Conservation (phyloP, 2,888 invertebrate genomes). For the Torymus texanus region DNA sequence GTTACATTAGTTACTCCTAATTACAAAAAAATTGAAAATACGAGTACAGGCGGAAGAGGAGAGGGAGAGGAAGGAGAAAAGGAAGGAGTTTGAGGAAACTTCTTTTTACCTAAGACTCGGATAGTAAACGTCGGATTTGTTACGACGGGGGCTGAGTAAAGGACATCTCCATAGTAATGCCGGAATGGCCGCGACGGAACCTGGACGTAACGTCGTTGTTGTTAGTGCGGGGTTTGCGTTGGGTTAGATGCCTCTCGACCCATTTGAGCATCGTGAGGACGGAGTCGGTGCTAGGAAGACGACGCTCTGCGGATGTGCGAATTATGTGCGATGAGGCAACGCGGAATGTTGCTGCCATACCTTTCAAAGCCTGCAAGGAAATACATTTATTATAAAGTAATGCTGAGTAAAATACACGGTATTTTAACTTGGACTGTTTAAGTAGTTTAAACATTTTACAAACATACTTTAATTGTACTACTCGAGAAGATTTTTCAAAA, state of each 20-base stretch:
- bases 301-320: constrained; percentile 90
- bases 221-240: constrained; percentile 81
- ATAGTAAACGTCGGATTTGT: constrained; percentile 16
- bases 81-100: neutral
- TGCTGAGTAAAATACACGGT: too few relatives aligned
- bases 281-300: constrained; percentile 91
- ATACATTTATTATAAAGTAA: constrained; percentile 32
- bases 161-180: constrained; percentile 87
- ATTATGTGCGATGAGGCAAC: constrained; percentile 90
- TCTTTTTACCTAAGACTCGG: constrained; percentile 16
- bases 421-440: too few relatives aligned
- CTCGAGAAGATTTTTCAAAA: neutral
- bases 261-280: constrained; percentile 92
- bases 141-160: constrained; percentile 69
- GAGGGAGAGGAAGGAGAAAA: neutral
- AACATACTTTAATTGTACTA: neutral
- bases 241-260: constrained; percentile 90
- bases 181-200: constrained; percentile 77
- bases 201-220: constrained; percentile 70
- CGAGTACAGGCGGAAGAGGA: constrained; percentile 11
- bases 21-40: constrained; percentile 42
- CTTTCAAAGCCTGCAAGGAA: constrained; percentile 85
- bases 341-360: constrained; percentile 95
- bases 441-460: neutral
- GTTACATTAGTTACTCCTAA: constrained; percentile 28